Evolutionary conservation across 1,140 invertebrate species (phyloP).

Genomic region (Drosophila trapezifrons): DNA sequence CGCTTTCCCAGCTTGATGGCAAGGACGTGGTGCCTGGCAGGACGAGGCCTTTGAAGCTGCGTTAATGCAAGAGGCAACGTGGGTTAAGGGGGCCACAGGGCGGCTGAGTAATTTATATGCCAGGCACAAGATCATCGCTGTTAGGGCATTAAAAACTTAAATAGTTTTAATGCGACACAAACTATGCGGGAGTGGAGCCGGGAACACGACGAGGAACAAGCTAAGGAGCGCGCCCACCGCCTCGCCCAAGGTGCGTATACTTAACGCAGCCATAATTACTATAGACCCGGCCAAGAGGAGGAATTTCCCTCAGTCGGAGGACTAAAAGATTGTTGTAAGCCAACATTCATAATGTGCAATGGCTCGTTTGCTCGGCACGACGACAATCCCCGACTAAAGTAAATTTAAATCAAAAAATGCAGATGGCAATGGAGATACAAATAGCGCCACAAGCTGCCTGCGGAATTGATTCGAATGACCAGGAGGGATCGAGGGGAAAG

Average conservation of each 20-base stretch:
- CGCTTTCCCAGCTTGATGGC: constrained; percentile 30
- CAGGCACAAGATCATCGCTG: constrained; percentile 78
- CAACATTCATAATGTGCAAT: constrained; percentile 59
- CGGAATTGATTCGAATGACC: constrained; percentile 78
- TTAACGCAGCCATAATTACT: constrained; percentile 38
- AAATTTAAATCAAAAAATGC: constrained; percentile 49
- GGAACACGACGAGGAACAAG: constrained; percentile 23
- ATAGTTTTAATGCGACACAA: constrained; percentile 80
- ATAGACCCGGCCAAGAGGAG: background rate
- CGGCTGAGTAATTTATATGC: constrained; percentile 74
- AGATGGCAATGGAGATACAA: constrained; percentile 58
- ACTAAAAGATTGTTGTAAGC: constrained; percentile 17
- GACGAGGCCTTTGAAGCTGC: constrained; percentile 67
- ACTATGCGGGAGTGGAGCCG: constrained; percentile 57
- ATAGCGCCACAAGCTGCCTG: constrained; percentile 49
- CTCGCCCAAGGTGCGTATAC: constrained; percentile 57
- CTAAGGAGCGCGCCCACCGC: constrained; percentile 2
- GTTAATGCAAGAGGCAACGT: constrained; percentile 32
- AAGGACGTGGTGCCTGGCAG: constrained; percentile 55
- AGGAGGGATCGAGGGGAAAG: constrained; percentile 15
- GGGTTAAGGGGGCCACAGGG: background rate
- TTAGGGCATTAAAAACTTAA: constrained; percentile 81
- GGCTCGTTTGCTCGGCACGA: constrained; percentile 40
- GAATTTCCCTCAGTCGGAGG: background rate
- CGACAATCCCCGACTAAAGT: constrained; percentile 24